These are phyloP conservation scores for Rhorus exstirpatorius DNA, from an alignment of 2,888 invertebrate genomes.

Conservation along the genomic window DNA sequence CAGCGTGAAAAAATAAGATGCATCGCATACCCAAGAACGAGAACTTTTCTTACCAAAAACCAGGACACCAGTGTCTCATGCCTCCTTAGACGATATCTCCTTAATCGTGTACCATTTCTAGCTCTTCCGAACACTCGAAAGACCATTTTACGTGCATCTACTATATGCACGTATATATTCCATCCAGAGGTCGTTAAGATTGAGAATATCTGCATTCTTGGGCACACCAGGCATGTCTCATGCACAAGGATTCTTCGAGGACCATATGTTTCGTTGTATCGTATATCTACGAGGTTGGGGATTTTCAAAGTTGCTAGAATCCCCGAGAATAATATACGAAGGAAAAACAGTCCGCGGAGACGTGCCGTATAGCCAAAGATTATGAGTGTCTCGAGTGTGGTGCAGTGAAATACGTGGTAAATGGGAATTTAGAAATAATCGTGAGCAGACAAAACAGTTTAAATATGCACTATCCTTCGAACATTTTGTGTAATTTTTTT, in stretches of 20 bases:
- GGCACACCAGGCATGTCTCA: background rate
- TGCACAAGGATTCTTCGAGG: conserved; percentile 22
- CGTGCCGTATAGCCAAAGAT: background rate
- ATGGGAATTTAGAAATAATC: background rate
- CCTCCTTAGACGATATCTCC: background rate
- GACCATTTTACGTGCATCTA: background rate
- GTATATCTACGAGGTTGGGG: background rate
- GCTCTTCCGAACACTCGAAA: background rate
- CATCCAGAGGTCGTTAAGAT: conserved; percentile 50
- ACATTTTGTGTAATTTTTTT: background rate
- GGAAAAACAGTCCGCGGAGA: background rate
- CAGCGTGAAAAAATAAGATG: too few relatives aligned
- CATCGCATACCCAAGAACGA: too few relatives aligned
- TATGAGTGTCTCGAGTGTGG: conserved; percentile 13
- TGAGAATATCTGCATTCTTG: conserved; percentile 54
- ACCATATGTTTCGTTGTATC: conserved; percentile 3
- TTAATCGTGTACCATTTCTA: conserved; percentile 15
- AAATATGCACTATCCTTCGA: background rate
- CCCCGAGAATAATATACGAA: background rate
- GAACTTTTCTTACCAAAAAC: too few relatives aligned
- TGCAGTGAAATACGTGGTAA: background rate
- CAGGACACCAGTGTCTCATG: too few relatives aligned
- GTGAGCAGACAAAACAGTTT: background rate
- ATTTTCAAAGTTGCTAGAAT: conserved; percentile 26
- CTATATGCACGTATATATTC: background rate